phyloP scores from a whole-genome alignment of 2,888 invertebrate genomes.

The Sinotaia quadrata region DNA sequence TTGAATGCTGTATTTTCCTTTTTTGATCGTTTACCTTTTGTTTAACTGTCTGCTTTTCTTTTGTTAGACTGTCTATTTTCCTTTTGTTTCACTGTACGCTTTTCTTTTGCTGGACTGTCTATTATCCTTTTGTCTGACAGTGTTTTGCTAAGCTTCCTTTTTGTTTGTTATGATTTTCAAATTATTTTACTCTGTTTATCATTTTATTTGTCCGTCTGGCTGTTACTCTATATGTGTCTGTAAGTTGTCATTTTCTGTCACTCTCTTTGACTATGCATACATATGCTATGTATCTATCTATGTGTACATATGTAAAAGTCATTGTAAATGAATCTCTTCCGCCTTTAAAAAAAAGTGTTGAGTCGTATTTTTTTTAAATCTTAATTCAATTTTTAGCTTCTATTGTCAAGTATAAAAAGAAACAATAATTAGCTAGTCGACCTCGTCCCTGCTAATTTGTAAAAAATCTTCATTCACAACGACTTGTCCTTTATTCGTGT shows the following conservation, averaged over 20 bases:
- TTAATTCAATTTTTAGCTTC: no score
- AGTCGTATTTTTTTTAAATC: background rate
- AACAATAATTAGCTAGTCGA: no score
- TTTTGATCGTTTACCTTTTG: background rate
- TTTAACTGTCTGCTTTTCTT: background rate
- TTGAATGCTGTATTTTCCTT: no score
- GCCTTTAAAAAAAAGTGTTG: background rate
- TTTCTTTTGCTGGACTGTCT: no score
- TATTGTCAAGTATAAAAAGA: no score
- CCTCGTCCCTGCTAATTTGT: no score
- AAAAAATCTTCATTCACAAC: no score
- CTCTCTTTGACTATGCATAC: background rate
- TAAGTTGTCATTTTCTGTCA: no score
- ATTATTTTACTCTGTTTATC: constrained; percentile 1
- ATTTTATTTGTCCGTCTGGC: constrained; percentile 8
- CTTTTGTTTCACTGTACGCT: background rate
- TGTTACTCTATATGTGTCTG: constrained; percentile 14
- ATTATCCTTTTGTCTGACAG: no score
- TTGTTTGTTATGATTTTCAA: no score
- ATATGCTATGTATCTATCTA: constrained; percentile 11
- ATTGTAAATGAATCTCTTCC: background rate
- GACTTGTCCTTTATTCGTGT: no score
- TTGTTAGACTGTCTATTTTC: constrained; percentile 4
- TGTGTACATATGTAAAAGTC: background rate
- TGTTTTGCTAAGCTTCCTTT: no score